Base-by-base conservation (phyloP, 1,140 invertebrate genomes). In the Apocrypta bakeri region DNA sequence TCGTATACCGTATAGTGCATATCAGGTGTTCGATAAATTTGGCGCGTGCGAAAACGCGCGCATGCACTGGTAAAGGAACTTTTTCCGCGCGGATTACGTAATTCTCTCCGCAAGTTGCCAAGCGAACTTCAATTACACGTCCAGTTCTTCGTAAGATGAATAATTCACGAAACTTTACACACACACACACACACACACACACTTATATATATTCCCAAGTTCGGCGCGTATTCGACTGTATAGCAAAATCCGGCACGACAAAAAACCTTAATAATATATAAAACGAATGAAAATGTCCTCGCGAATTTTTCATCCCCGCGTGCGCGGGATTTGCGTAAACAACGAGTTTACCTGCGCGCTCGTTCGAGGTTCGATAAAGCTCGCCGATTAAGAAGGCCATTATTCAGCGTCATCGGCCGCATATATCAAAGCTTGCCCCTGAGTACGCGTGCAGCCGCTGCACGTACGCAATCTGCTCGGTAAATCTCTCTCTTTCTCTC, bases 381-480 rank as follows among this genome's bases (percentile, higher is more conserved):
- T n/a, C 11, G 37, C 7, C 61, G 79, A 75, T 75, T 81, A 75
- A 64, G 79, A 68, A 80, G 25, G 17, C 72, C 61, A 75, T 75
- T 74, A 74, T 8, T 74, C 71, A 74, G 79, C 61, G 73, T 82
- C 79, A 31, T 75, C 61, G 61, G 40, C 24, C 24, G 56, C 63
- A 81, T 81, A 75, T 69, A 76, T 82, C 73, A 69, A 76, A 24
- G 56, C 9, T 27, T 25, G 64, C 64, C 24, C 64, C 27, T 29
- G 64, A 66, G 64, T 11, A 37, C 33, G 33, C 21, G 14, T 48
- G 42, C 21, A 17, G 14, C 14, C 48, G 48, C 48, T 48, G 42
- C 21, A 48, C 9, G 21, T 48, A 61, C 17, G 61, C n/a, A 40
- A 78, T 78, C 75, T 68, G 3, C 25, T 33, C 3, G 40, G 27